Base-by-base conservation (phyloP, 2,113 vertebrate genomes). In the Triplophysa siluroides region DNA sequence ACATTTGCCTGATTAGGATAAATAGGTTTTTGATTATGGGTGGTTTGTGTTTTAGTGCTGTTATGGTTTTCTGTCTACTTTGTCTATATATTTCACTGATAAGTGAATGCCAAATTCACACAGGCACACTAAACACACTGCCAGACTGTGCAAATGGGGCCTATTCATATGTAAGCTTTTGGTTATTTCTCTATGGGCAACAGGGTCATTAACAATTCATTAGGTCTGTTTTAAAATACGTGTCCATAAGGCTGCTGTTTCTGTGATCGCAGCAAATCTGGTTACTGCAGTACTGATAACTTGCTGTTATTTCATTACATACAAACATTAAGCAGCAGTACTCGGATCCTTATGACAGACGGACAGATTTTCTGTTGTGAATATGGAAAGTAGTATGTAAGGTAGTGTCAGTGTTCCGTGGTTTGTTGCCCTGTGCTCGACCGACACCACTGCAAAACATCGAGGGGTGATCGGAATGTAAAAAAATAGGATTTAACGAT, bases 11-110 rank as follows among this genome's bases (percentile, higher is more conserved):
- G 90, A 92, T 93, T 88, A 87, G 88, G 90, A 93, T 92, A 78
- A 88, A 92, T 90, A 78, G 84, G 45, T 83, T 76, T 89, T 92
- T 93, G 90, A 91, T 93, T 91, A 81, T 83, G 14, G 8, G 56
- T 10, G 81, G 67, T 12, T 86, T 89, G 74, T 81, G 70, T 75
- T 54, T n/a, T 64, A 85, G 85, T 68, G 0, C 66, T 86, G 85
- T 88, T 87, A 83, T 83, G 83, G 67, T 82, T 76, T 83, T 8
- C 78, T 72, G 85, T 87, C 88, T 83, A 80, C 64, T 45, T 81
- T 78, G 81, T 76, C 26, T 75, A 63, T 75, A 63, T 24, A 65
- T 60, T 78, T 78, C 23, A 81, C 19, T 41, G 74, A 66, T 75
- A 83, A 71, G 56, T 43, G 24, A 65, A 78, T 81, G 79, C 86